Evolutionary conservation across 2,888 invertebrate species (phyloP).

Genomic region (Drosophila multiciliata): DNA sequence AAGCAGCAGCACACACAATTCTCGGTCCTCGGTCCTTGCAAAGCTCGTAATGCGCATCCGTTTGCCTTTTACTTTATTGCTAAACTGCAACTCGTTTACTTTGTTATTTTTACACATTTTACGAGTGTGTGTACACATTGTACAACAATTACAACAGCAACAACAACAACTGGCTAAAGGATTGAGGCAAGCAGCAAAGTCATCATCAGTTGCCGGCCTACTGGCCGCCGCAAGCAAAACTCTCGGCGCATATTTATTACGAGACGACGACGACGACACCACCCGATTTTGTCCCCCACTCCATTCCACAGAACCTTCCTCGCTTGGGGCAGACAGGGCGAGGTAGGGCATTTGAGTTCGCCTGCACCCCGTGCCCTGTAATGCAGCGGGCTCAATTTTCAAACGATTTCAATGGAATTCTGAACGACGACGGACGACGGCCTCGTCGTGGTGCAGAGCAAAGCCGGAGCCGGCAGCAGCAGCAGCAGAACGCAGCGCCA

Average conservation of each 20-base stretch:
- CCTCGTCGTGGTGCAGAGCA: conserved; percentile 12
- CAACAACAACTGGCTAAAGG: conserved; percentile 1
- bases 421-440: conserved; percentile 25
- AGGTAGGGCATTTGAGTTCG: conserved; percentile 10
- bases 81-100: conserved; percentile 72
- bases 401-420: conserved; percentile 78
- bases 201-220: conserved; percentile 39
- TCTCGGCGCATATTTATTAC: conserved; percentile 72
- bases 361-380: conserved; percentile 6
- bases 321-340: conserved; percentile 12
- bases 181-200: conserved; percentile 37
- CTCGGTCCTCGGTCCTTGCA: conserved; percentile 20
- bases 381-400: conserved; percentile 68
- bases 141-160: conserved; percentile 40
- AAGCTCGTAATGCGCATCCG: conserved; percentile 62
- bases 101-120: conserved; percentile 77
- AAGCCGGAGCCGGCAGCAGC: conserved; percentile 23
- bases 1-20: conserved; percentile 30
- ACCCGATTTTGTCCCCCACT: conserved; percentile 32
- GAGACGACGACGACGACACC: conserved; percentile 59
- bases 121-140: conserved; percentile 52
- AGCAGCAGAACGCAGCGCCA: conserved; percentile 45
- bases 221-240: conserved; percentile 46
- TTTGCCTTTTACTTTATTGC: conserved; percentile 62
- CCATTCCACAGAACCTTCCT: conserved; percentile 1